phyloP scores from a whole-genome alignment of 2,113 vertebrate genomes.

The Poeciliopsis turrubarensis region DNA sequence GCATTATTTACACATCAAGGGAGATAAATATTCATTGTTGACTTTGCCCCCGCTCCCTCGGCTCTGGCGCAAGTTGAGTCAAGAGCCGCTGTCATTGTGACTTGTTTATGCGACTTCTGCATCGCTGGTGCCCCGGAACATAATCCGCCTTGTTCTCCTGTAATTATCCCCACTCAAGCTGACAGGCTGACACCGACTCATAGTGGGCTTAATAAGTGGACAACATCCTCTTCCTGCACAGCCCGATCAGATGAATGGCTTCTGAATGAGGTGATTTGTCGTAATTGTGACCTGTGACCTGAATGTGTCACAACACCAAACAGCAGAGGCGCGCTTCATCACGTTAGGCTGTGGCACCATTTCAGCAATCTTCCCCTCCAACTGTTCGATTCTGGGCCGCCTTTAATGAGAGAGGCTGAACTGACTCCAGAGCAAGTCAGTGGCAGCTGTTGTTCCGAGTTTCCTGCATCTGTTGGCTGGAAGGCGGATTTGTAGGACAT shows the following conservation, averaged over 20 bases:
- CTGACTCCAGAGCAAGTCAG: constrained; percentile 12
- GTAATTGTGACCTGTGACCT: constrained; percentile 33
- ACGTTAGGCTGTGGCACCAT: constrained; percentile 36
- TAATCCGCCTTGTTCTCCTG: constrained; percentile 50
- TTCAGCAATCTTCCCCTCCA: constrained; percentile 32
- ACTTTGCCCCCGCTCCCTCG: constrained; percentile 65
- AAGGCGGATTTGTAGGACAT: constrained; percentile 44
- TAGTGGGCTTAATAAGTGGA: constrained; percentile 56
- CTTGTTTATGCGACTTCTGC: constrained; percentile 51
- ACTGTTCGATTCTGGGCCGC: constrained; percentile 49
- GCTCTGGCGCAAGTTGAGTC: constrained; percentile 48
- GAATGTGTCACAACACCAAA: constrained; percentile 18
- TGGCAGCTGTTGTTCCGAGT: constrained; percentile 33
- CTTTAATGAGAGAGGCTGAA: constrained; percentile 45
- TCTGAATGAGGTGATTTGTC: constrained; percentile 14
- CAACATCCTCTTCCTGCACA: constrained; percentile 19
- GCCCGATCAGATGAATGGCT: constrained; percentile 7
- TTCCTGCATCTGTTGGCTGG: constrained; percentile 60
- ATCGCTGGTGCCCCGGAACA: constrained; percentile 26
- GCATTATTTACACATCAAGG: constrained; percentile 84
- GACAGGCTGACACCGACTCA: constrained; percentile 22
- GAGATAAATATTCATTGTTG: constrained; percentile 82
- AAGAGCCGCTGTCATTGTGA: constrained; percentile 41
- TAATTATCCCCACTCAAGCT: constrained; percentile 59
- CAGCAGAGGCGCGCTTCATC: constrained; percentile 36